phyloP scores from a whole-genome alignment of 2,797 vertebrate genomes.

The Parauchenoglanis ngamensis region DNA sequence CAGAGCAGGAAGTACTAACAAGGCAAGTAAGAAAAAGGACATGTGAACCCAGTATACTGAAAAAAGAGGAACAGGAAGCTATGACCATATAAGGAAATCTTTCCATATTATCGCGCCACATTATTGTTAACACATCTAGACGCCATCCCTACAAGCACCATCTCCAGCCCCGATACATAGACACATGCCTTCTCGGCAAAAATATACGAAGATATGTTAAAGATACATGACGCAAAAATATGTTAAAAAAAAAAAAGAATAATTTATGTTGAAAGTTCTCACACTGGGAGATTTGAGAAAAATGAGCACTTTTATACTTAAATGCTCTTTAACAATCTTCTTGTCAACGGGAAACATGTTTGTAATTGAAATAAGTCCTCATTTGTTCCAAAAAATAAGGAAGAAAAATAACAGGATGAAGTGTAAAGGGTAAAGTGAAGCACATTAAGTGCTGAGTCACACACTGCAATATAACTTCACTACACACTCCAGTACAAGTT shows the following conservation, averaged over 20 bases:
- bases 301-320: background rate
- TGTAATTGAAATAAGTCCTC: background rate
- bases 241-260: too few species aligned
- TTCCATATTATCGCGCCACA: background rate
- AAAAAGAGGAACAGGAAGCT: background rate
- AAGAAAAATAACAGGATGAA: background rate
- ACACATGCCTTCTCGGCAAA: too few species aligned
- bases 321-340: background rate
- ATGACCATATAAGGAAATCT: background rate
- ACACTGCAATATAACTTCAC: background rate
- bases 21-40: background rate
- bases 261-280: too few species aligned
- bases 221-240: too few species aligned
- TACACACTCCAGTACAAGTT: background rate
- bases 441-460: conserved; percentile 15
- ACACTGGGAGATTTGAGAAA: background rate
- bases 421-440: background rate
- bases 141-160: too few species aligned
- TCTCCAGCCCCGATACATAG: background rate
- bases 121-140: background rate
- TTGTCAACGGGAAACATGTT: background rate
- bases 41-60: background rate
- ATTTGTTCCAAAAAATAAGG: background rate
- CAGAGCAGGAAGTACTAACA: background rate
- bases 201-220: too few species aligned